These are phyloP conservation scores for Hemiprocne comata DNA, from an alignment of 2,113 vertebrate species.

Conservation along the genomic window DNA sequence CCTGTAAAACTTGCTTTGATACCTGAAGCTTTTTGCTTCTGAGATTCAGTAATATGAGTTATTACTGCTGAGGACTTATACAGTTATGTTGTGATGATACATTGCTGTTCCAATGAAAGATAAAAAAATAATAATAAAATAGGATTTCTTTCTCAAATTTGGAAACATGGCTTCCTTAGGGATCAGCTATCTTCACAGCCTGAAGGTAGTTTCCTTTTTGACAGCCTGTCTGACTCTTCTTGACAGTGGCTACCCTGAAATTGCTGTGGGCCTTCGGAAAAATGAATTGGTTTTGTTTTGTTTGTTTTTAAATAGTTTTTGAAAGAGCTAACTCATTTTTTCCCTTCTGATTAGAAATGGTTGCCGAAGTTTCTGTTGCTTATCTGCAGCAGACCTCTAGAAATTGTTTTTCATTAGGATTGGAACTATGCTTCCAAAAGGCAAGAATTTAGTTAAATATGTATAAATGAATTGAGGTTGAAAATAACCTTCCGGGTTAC, in stretches of 20 bases:
- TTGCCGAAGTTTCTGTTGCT: background rate
- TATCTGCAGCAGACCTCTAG: background rate
- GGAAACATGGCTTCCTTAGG: background rate
- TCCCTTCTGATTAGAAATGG: background rate
- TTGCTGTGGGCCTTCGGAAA: slow-evolving; percentile 20
- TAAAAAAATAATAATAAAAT: background rate
- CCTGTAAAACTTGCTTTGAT: slow-evolving; percentile 8
- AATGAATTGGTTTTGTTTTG: background rate
- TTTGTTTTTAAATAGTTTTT: slow-evolving; percentile 39
- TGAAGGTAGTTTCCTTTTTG: slow-evolving; percentile 16
- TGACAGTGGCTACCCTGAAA: slow-evolving; percentile 31
- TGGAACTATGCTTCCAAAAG: background rate
- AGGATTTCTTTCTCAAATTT: background rate
- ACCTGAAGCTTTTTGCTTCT: background rate
- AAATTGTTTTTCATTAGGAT: background rate
- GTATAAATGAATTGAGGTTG: background rate
- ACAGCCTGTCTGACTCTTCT: background rate
- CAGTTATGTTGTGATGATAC: background rate
- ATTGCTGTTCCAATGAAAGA: background rate
- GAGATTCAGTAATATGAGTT: background rate
- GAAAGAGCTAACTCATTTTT: background rate
- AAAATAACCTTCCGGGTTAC: background rate
- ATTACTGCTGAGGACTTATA: background rate
- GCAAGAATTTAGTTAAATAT: background rate
- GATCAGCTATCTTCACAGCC: background rate